These are phyloP conservation scores for Corbicula japonica DNA, from an alignment of 2,888 invertebrate genomes.

Conservation along the genomic window DNA sequence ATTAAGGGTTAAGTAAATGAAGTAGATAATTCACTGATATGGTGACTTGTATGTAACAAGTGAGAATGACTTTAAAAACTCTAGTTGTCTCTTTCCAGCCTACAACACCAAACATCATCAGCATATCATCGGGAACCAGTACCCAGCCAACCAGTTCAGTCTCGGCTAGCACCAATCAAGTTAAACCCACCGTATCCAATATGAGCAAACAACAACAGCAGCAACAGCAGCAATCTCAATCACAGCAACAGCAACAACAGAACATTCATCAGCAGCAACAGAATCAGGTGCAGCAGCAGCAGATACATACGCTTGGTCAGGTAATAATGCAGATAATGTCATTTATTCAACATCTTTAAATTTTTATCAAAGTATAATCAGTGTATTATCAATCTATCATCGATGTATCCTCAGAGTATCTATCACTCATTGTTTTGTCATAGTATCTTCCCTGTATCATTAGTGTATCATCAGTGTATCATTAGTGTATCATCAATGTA, in stretches of 20 bases:
- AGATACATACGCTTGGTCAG: conserved; percentile 58
- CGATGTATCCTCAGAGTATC: too few species aligned
- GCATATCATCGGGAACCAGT: conserved; percentile 40
- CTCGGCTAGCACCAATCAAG: conserved; percentile 48
- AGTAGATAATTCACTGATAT: too few species aligned
- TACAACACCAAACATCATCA: conserved; percentile 43
- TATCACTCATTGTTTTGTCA: too few species aligned
- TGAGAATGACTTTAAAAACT: too few species aligned
- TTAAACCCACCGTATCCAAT: conserved; percentile 40
- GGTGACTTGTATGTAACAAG: too few species aligned
- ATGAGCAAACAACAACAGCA: conserved; percentile 34
- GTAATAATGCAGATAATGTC: conserved; percentile 29
- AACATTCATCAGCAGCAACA: conserved; percentile 34
- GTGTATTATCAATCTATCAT: too few species aligned
- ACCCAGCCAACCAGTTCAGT: conserved; percentile 51
- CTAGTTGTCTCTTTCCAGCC: too few species aligned
- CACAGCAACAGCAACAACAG: conserved; percentile 31
- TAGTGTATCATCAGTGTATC: too few species aligned
- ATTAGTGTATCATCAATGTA: too few species aligned
- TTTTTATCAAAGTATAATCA: background rate
- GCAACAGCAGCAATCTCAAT: conserved; percentile 51
- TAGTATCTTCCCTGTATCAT: too few species aligned
- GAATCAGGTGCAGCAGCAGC: conserved; percentile 43
- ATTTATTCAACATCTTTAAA: conserved; percentile 27
- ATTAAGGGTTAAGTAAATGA: too few species aligned